A percentile compares a stretch with the other conserved stretches of the same genome.
These are phyloP conservation scores for Drosophila obscura DNA, from an alignment of 1,140 invertebrate genomes.

Conservation along the genomic window DNA sequence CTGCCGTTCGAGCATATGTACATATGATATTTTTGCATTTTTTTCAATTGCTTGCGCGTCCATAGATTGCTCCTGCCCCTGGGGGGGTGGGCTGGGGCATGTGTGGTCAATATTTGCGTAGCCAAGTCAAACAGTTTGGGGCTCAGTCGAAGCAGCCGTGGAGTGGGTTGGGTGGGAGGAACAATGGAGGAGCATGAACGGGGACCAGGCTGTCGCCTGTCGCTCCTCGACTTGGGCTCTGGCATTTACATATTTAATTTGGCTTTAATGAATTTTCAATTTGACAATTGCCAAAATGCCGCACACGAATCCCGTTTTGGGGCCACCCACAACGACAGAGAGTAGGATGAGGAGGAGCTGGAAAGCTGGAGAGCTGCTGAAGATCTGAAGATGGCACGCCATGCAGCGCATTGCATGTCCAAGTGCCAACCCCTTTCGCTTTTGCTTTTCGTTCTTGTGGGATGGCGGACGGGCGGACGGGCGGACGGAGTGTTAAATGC, in stretches of 20 bases:
- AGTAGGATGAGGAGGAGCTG: not conserved
- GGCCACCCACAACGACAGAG: conserved; percentile 55
- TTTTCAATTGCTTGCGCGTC: conserved; percentile 8
- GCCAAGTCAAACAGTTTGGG: conserved; percentile 65
- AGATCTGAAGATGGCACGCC: conserved; percentile 46
- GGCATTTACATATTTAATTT: conserved; percentile 77
- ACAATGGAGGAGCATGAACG: conserved; percentile 19
- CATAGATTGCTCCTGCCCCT: conserved; percentile 1
- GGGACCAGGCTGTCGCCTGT: conserved; percentile 14
- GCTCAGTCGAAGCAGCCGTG: conserved; percentile 1
- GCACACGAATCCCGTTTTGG: conserved; percentile 49
- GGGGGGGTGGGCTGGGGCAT: not conserved
- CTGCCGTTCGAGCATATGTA: conserved; percentile 41
- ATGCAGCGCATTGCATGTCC: conserved; percentile 46
- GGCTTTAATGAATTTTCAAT: conserved; percentile 83
- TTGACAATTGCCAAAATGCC: conserved; percentile 79
- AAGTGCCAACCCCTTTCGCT: conserved; percentile 38
- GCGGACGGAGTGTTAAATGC: conserved; percentile 67
- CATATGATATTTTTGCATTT: conserved; percentile 63
- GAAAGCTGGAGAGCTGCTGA: not conserved
- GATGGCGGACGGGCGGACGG: not conserved
- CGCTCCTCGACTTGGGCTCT: conserved; percentile 48
- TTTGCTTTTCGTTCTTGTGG: conserved; percentile 42
- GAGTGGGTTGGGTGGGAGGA: conserved; percentile 3
- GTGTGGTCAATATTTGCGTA: conserved; percentile 66